These are phyloP conservation scores for Mimachlamys varia DNA, from an alignment of 2,888 invertebrate species.

Conservation along the genomic window DNA sequence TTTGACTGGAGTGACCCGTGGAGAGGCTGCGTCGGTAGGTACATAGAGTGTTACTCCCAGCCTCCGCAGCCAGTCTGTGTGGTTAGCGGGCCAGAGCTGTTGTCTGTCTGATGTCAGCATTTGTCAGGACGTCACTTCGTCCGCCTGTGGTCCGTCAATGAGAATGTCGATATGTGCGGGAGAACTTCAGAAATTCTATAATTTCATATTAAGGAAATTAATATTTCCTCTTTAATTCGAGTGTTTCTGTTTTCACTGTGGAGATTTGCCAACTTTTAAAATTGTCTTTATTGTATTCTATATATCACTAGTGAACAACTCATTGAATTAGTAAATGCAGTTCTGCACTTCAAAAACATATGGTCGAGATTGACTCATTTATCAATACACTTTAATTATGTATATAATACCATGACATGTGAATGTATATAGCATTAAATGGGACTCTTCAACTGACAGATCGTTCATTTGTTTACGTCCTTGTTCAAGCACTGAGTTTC, in stretches of 20 bases:
- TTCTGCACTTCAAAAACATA: no score
- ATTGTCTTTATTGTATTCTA: not conserved
- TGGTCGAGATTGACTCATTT: no score
- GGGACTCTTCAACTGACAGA: no score
- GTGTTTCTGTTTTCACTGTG: not conserved
- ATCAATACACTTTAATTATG: no score
- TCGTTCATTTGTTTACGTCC: no score
- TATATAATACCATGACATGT: no score
- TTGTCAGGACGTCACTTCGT: not conserved
- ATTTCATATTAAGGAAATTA: not conserved
- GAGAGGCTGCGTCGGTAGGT: constrained; percentile 1
- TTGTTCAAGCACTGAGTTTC: no score
- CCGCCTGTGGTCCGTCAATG: not conserved
- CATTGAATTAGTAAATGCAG: not conserved
- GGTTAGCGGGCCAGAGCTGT: not conserved
- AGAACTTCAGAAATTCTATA: not conserved
- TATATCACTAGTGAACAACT: not conserved
- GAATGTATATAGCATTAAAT: no score
- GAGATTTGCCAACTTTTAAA: not conserved
- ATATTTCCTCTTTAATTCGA: not conserved
- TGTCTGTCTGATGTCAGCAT: constrained; percentile 22
- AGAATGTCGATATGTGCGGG: not conserved
- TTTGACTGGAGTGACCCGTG: constrained; percentile 30
- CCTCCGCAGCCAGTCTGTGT: not conserved
- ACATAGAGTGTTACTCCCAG: not conserved